Base-by-base conservation (phyloP, 2,113 vertebrate genomes). In the Polyodon spathula region DNA sequence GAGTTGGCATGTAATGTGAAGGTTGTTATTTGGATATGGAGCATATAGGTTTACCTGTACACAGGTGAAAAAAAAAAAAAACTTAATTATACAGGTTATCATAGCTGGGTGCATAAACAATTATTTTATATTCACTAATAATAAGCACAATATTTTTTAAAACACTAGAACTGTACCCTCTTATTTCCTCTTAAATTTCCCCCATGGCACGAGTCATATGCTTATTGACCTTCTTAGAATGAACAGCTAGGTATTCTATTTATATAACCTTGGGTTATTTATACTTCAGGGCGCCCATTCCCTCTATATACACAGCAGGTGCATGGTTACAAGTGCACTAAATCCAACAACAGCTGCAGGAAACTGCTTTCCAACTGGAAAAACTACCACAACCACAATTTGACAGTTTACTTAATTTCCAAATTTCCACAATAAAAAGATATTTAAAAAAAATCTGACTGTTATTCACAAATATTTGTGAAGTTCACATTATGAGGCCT, bases 241-340 rank as follows among this genome's bases (percentile, higher is more conserved):
- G 15, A n/a, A 14, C 48, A 50, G 48, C 48, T 50, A 50, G 12
- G 12, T n/a, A 50, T 50, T 10, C 48, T 50, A 50, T 50, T 50
- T 50, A 6, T 50, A 50, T 50, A 50, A 50, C 48, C 48, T 50
- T n/a, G 48, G 48, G 48, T n/a, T n/a, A 50, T n/a, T 50, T n/a
- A 50, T 50, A n/a, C 48, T 50, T 50, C 48, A 50, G 48, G 48
- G 48, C 14, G 48, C 15, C 48, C 48, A 44, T 44, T 44, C 12
- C 43, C 43, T 44, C 43, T 12, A 44, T 6, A 44, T 8, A 44
- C 8, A 12, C 43, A 50, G 48, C 12, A 14, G 8, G 48, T 50
- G 48, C 48, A 14, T 50, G 48, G 12, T 50, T 11, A 50, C 11
- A 11, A n/a, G 48, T 12, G 15, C 48, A 50, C 48, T n/a, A 50